Evolutionary conservation across 2,888 invertebrate species (phyloP), one percentile per base, ranked within the genome.

Genomic region (Dasypogon diadema): DNA sequence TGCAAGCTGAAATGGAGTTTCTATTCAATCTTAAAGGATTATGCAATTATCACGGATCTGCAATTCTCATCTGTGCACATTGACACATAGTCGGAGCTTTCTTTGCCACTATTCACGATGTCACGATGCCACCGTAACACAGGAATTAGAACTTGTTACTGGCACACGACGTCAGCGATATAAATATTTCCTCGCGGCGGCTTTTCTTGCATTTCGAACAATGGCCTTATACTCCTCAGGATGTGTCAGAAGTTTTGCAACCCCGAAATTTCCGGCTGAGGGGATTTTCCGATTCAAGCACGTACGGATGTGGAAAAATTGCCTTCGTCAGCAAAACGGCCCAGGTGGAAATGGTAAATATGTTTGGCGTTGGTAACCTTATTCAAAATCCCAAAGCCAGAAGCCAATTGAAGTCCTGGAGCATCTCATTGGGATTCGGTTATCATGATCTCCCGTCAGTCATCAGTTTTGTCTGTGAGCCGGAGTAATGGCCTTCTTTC

Each of bases 371-470:
- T 70, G 21, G 21, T 14, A 68, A 26, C 46, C 48, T 54, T 70
- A 70, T 70, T 70, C 54, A 70, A 70, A 70, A 54, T 51, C 30
- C 12, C 30, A 34, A 70, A 70, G 70, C 54, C 12, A 54, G 54
- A 70, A 70, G 70, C 54, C 70, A 70, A 54, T 70, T 34, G 18
- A 18, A 37, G 30, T 54, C 5, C 26, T 12, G 18, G 70, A 51
- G n/a, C 24, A 54, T 54, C 70, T 30, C 54, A 54, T 26, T 46
- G 65, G 65, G 65, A 68, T 70, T 70, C 70, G 54, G 70, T 70
- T 70, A 70, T 70, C 70, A 51, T 70, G 70, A 70, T 70, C 54
- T 22, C 10, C 30, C 30, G 70, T 70, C 54, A 70, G 70, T 70
- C 70, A 70, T 70, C 70, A 54, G 70, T 34, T 70, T 70, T 30